phyloP scores from a whole-genome alignment of 2,113 vertebrate species.

The Melanerpes aurifrons region DNA sequence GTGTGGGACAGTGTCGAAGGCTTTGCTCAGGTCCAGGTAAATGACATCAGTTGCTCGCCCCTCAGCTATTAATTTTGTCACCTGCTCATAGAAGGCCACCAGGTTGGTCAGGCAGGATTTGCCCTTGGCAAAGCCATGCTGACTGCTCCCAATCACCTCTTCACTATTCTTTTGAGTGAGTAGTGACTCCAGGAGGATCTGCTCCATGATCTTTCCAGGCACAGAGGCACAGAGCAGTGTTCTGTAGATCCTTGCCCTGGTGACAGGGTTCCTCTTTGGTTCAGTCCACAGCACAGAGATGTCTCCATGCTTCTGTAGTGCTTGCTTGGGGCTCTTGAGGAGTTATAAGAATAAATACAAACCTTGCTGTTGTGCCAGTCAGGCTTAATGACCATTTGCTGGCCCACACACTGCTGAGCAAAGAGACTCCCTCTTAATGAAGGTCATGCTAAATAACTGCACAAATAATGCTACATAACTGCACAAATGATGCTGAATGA shows the following conservation, averaged over 20 bases:
- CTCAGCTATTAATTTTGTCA: no score
- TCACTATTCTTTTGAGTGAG: no score
- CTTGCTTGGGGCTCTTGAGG: neutral
- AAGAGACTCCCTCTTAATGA: constrained; percentile 45
- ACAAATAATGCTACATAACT: constrained; percentile 27
- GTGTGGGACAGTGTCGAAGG: no score
- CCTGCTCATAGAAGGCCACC: no score
- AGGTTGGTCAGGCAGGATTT: no score
- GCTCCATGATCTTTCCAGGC: no score
- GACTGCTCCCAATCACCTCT: no score
- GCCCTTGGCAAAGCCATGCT: no score
- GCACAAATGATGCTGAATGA: constrained; percentile 37
- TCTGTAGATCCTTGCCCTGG: neutral
- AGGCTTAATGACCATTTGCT: constrained; percentile 25
- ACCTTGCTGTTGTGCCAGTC: neutral
- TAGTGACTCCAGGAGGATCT: no score
- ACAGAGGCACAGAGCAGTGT: neutral
- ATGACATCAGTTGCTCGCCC: no score
- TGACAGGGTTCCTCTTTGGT: neutral
- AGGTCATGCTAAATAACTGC: constrained; percentile 13
- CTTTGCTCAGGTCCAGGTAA: no score
- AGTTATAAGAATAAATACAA: neutral
- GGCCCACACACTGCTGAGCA: neutral
- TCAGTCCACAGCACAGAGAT: neutral
- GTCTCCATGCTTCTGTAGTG: neutral